Conservation (phyloP, 2,888 invertebrate species). For the Calameuta idolon region DNA sequence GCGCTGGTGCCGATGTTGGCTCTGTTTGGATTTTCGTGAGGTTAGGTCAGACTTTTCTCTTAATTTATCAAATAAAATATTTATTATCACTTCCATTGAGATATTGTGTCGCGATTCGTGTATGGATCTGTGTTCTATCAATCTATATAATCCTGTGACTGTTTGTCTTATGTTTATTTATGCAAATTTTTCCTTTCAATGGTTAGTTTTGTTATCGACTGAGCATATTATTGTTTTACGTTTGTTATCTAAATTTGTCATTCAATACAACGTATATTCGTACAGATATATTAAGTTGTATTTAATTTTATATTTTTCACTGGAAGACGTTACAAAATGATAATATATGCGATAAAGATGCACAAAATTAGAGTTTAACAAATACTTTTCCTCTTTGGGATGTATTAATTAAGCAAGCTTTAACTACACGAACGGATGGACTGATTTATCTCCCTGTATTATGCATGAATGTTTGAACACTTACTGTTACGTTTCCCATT, state of each 20-base stretch:
- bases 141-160: neutral
- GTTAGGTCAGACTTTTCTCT: neutral
- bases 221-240: neutral
- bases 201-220: neutral
- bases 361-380: neutral
- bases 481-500: neutral
- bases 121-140: neutral
- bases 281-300: neutral
- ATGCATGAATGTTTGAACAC: neutral
- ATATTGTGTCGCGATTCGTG: neutral
- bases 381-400: neutral
- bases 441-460: neutral
- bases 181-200: neutral
- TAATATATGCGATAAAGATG: neutral
- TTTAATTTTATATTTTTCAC: neutral
- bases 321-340: neutral
- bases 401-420: neutral
- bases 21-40: neutral
- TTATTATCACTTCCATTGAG: neutral
- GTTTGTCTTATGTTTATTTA: neutral
- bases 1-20: neutral
- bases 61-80: neutral
- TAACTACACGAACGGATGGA: neutral
- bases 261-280: neutral
- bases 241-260: neutral